Evolutionary conservation across 2,113 vertebrate genomes (phyloP), one percentile per base, ranked within the genome.

Genomic region (Mustelus asterias): DNA sequence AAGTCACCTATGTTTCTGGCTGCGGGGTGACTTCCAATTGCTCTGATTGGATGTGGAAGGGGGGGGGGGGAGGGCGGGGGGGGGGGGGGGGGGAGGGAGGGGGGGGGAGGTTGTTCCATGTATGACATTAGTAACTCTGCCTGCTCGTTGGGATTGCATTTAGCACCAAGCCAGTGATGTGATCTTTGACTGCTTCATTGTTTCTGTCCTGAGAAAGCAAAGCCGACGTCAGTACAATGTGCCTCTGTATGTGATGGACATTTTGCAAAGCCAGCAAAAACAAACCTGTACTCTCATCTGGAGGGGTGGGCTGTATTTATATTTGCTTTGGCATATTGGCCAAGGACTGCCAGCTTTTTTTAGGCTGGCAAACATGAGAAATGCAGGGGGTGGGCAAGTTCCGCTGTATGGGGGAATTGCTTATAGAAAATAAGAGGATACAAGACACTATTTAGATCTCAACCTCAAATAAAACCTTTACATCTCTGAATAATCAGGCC

Each of bases 401-500:
- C 26, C 14, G 44, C 54, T 58, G 7, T 5, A 5, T 60, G 54
- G 29, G 48, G 29, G 88, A 90, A 60, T 90, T 90, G 54, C 88
- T 90, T 90, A 16, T n/a, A 90, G 10, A 90, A 90, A 33, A 5
- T 90, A 54, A 60, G 13, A 33, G 88, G 26, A 90, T 14, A 90
- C 29, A 54, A 26, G 33, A 33, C 26, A 63, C 48, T 58, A 29
- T 90, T 60, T 60, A 60, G 86, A 4, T 58, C 16, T 63, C 26
- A 90, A 90, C 54, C 24, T 90, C 88, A 90, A 90, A 90, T 90
- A 60, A 18, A 63, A 90, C 60, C 10, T 90, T 90, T 60, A 60
- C 26, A 60, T 90, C 58, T 90, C 58, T 16, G 88, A 90, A 90
- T 33, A n/a, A 60, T 89, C 48, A 90, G 54, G 4, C 83, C 83